Evolutionary conservation across 1,140 invertebrate genomes (phyloP), one percentile per base, ranked within the genome.

Genomic region (Maconellicoccus hirsutus): DNA sequence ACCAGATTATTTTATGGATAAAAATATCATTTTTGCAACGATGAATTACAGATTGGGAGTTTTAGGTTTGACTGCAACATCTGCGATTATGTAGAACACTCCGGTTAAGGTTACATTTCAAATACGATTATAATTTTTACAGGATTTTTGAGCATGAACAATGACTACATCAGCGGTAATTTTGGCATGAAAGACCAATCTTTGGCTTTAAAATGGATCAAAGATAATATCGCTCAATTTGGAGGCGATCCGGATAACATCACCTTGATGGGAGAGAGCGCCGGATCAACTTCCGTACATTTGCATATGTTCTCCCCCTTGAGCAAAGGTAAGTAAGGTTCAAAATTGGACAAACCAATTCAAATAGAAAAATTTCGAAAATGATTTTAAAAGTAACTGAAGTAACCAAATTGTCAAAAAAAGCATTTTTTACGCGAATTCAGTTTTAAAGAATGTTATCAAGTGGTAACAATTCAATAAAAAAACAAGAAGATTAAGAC

Each of bases 1-100:
- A 12, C 78, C 80, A 0, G 75, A 79, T 69, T 79, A 79, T 70
- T 70, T 82, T 0, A 73, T 82, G 70, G 80, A 81, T 22, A 79
- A 88, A 76, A 83, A 84, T 71, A 78, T 89, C 0, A 78, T 91
- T 14, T 71, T 89, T 0, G 86, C 90, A 0, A 84, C 84, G 0
- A 78, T 89, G 0, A 89, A 90, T 76, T 91, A 91, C 78, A 82
- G 89, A 70, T 76, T 89, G 1, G 76, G 77, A 76, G 76, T 70
- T 52, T 73, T 78, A n/a, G 77, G 77, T 66, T 23, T 23, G 16
- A 66, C 2, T 14, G 4, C 1, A 16, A 23, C 2, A 52, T 12
- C 29, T 33, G 12, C 29, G n/a, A n/a, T n/a, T n/a, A n/a, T n/a
- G n/a, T n/a, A n/a, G n/a, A n/a, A n/a, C n/a, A n/a, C n/a, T n/a